Evolutionary conservation across 1,140 invertebrate species (phyloP), one percentile per base, ranked within the genome.

Genomic region (Meloidogyne floridensis): DNA sequence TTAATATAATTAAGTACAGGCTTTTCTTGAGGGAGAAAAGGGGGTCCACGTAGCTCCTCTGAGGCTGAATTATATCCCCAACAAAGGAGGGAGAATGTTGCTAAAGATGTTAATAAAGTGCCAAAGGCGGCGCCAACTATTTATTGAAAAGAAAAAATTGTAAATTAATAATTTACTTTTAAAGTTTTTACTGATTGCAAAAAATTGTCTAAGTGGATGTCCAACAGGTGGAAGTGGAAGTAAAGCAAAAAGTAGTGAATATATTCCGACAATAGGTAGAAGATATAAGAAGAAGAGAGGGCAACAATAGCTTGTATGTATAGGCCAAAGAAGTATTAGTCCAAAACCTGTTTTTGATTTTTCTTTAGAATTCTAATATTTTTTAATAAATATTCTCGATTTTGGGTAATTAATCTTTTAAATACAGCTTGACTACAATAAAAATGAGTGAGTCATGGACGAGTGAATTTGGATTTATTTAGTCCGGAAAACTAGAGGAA

Each of bases 161-260:
- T 6, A 43, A 42, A 42, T 2, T 32, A 56, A 53, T 59, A 77
- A 20, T 56, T 32, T 7, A 15, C 15, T 20, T 15, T 20, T 47
- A 75, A 75, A 75, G 2, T 4, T n/a, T 43, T 20, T 42, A 79
- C 77, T 11, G 1, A 79, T 71, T 18, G 77, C 77, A 8, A 79
- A 18, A 18, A 79, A 79, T 51, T 79, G 77, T 32, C 77, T 69
- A 47, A 79, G 53, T 65, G 77, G n/a, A 20, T 54, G 72, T 69
- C 65, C 18, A 51, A n/a, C 15, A 32, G 43, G 77, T 43, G 77
- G 65, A 15, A 53, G 11, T 42, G 77, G 77, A 65, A 79, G 59
- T 32, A 79, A 51, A 9, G 77, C 77, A 71, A 79, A 79, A 51
- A 79, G 54, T 20, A 79, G 20, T 9, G 77, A 79, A 72, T 79